Conservation (phyloP, 2,797 vertebrate genomes). For the Aldrovandia affinis region DNA sequence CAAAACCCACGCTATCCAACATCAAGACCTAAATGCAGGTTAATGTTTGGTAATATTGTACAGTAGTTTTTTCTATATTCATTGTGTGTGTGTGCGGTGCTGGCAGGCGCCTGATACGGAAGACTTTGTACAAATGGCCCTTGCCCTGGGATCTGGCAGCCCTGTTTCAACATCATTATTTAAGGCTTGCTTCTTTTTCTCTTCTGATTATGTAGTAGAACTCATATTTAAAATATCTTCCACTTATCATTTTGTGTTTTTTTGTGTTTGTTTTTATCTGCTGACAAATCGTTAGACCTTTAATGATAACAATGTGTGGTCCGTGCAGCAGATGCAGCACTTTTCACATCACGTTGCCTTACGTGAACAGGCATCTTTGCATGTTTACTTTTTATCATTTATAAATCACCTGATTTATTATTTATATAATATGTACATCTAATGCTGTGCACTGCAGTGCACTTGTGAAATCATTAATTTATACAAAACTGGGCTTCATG, state of each 20-base stretch:
- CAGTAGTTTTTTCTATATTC: neutral
- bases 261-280: neutral
- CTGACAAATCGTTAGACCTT: neutral
- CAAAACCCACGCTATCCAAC: neutral
- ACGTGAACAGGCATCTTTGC: neutral
- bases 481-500: constrained; percentile 34
- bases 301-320: neutral
- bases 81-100: neutral
- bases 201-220: neutral
- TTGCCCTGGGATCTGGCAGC: neutral
- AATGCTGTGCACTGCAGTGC: constrained; percentile 39
- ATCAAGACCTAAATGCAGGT: neutral
- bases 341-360: constrained; percentile 28
- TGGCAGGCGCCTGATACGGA: neutral
- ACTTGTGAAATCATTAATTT: constrained; percentile 50
- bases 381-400: constrained; percentile 55
- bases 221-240: neutral
- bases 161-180: neutral
- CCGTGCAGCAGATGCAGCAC: constrained; percentile 24
- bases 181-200: neutral
- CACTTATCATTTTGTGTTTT: neutral
- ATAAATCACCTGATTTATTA: constrained; percentile 63
- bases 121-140: neutral
- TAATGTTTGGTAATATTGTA: neutral
- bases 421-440: constrained; percentile 54